A percentile compares a stretch with the other conserved stretches of the same genome.
Conservation (phyloP, 2,888 invertebrate species). For the Parascotia fuliginaria region DNA sequence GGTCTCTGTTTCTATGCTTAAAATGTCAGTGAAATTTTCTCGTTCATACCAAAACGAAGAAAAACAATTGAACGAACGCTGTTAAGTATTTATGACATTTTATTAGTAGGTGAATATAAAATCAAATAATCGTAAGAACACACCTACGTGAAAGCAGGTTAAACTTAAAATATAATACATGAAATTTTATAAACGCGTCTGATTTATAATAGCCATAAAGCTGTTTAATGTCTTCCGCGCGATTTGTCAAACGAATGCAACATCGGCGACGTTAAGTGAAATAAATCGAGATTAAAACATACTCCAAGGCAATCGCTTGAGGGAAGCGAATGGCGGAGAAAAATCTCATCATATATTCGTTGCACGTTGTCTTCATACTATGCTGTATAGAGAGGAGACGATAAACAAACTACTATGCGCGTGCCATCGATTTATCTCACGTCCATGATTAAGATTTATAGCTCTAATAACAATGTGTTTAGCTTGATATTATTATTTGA, state of each 20-base stretch:
- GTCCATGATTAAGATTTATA: conserved; percentile 48
- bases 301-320: conserved; percentile 23
- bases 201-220: background rate
- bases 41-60: too few species aligned
- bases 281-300: conserved; percentile 42
- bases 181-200: background rate
- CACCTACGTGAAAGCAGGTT: background rate
- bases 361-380: conserved; percentile 33
- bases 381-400: conserved; percentile 34
- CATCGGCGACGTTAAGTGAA: conserved; percentile 27
- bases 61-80: too few species aligned
- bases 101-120: too few species aligned
- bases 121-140: background rate
- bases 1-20: too few species aligned
- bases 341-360: conserved; percentile 43
- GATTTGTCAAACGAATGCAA: conserved; percentile 40
- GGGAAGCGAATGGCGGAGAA: conserved; percentile 22
- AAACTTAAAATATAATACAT: too few species aligned
- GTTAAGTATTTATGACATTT: too few species aligned
- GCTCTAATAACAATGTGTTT: conserved; percentile 40
- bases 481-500: conserved; percentile 23
- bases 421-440: conserved; percentile 49
- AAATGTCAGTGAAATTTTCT: too few species aligned
- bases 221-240: conserved; percentile 25
- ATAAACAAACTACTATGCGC: conserved; percentile 48